Conservation (phyloP, 2,797 vertebrate species). For the Alca torda region DNA sequence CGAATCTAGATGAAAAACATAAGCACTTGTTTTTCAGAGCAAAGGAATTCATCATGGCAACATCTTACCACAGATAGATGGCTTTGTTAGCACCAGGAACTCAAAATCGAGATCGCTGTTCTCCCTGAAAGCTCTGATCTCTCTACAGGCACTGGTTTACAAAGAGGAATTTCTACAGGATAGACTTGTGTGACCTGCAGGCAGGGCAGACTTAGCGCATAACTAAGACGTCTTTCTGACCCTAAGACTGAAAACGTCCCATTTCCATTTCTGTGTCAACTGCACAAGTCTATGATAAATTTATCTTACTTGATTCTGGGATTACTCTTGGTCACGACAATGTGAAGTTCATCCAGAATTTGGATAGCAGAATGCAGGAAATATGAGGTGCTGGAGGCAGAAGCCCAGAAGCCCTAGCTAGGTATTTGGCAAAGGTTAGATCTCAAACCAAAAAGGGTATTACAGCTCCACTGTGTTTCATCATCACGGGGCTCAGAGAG, state of each 20-base stretch:
- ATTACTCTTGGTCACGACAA: neutral
- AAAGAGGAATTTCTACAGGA: neutral
- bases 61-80: neutral
- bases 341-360: neutral
- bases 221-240: neutral
- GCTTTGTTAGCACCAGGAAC: neutral
- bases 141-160: neutral
- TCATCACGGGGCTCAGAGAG: neutral
- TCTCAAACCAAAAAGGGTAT: neutral
- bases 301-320: neutral
- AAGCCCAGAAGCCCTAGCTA: neutral
- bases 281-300: neutral
- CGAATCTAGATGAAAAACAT: neutral
- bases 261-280: neutral
- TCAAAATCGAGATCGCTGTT: neutral
- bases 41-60: neutral
- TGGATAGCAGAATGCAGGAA: neutral
- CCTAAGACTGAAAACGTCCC: neutral
- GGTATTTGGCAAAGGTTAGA: neutral
- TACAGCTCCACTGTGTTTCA: neutral
- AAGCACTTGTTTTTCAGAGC: neutral
- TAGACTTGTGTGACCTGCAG: neutral
- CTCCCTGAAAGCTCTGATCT: neutral
- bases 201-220: neutral
- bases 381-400: neutral